phyloP scores from a whole-genome alignment of 2,797 vertebrate genomes.

The Karalla daura region DNA sequence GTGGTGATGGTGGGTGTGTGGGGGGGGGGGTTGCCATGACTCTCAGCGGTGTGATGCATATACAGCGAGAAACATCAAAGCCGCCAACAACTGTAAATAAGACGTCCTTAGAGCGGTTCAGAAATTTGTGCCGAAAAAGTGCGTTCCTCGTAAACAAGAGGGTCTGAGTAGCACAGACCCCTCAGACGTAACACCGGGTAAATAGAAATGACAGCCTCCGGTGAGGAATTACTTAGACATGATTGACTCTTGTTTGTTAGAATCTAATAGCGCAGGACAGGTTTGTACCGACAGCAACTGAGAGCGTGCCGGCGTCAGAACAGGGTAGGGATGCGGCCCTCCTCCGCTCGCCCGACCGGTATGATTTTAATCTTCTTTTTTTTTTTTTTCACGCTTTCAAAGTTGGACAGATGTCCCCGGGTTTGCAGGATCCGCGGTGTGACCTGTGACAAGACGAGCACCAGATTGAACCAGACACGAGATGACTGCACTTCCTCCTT shows the following conservation, averaged over 20 bases:
- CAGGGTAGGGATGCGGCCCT: neutral
- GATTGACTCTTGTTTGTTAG: constrained; percentile 12
- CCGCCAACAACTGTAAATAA: neutral
- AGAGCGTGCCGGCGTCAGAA: neutral
- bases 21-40: neutral
- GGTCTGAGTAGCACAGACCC: constrained; percentile 54
- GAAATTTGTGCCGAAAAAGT: constrained; percentile 38
- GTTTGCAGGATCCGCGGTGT: no score
- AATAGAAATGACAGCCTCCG: constrained; percentile 53
- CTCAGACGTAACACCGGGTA: constrained; percentile 57
- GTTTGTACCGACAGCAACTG: neutral
- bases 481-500: neutral
- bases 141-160: constrained; percentile 52
- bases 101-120: constrained; percentile 23
- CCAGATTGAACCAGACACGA: constrained; percentile 19
- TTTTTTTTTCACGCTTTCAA: no score
- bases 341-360: no score
- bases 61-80: neutral
- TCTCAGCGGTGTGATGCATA: neutral
- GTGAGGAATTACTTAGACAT: constrained; percentile 23
- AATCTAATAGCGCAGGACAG: constrained; percentile 5
- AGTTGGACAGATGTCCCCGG: no score
- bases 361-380: no score
- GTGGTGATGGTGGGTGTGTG: no score
- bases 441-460: constrained; percentile 18